Evolutionary conservation across 2,113 vertebrate genomes (phyloP).

Genomic region (Girardinichthys multiradiatus): DNA sequence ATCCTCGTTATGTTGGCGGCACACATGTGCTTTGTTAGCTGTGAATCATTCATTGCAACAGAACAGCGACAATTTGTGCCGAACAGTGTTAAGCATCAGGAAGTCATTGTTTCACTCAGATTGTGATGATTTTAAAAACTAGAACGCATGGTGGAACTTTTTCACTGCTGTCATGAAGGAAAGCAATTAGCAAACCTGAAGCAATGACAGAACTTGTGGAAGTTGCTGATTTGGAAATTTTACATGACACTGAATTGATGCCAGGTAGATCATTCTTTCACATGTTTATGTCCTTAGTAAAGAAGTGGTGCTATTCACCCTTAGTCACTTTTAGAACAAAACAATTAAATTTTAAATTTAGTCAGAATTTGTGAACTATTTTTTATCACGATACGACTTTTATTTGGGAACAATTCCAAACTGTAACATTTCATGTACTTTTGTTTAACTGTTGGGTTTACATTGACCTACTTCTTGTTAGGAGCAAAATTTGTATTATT

Average conservation of each 20-base stretch:
- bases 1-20: constrained; percentile 31
- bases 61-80: constrained; percentile 25
- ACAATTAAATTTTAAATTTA: not conserved
- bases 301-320: not conserved
- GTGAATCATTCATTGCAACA: constrained; percentile 41
- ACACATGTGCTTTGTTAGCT: constrained; percentile 41
- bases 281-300: not conserved
- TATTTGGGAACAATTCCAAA: not conserved
- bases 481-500: not conserved
- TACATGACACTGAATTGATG: not conserved
- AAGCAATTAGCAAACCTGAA: not conserved
- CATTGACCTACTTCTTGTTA: too few relatives aligned
- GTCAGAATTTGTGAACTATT: not conserved
- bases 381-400: not conserved
- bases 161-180: not conserved
- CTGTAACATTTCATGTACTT: too few relatives aligned
- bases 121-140: constrained; percentile 14
- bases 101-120: constrained; percentile 25
- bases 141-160: not conserved
- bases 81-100: constrained; percentile 4
- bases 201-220: not conserved
- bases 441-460: too few relatives aligned
- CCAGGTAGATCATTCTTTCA: not conserved
- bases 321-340: not conserved
- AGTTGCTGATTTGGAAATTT: not conserved